phyloP scores from a whole-genome alignment of 2,888 invertebrate species.

The Mellilla xanthometata region DNA sequence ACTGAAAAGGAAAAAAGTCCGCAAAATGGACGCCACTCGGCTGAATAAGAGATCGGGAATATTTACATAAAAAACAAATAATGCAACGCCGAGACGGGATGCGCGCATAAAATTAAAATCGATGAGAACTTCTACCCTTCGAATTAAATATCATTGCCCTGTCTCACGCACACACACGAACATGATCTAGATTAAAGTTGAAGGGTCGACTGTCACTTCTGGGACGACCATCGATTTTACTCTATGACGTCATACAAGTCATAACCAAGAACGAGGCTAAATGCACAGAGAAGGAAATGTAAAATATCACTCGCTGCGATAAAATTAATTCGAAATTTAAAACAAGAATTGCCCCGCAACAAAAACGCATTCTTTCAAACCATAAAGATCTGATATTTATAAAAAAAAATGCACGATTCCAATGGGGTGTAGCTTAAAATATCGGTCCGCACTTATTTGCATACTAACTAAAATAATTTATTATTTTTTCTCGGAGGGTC shows the following conservation, averaged over 20 bases:
- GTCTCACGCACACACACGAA: conserved; percentile 61
- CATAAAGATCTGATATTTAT: conserved; percentile 67
- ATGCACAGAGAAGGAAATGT: background rate
- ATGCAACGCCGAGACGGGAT: conserved; percentile 74
- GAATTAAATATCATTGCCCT: conserved; percentile 79
- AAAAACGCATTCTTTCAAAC: conserved; percentile 54
- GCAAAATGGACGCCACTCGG: conserved; percentile 68
- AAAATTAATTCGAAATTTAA: conserved; percentile 33
- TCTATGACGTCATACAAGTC: conserved; percentile 18
- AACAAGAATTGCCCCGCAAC: conserved; percentile 24
- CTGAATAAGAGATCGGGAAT: conserved; percentile 70
- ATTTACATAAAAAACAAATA: conserved; percentile 83
- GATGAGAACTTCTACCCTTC: conserved; percentile 80
- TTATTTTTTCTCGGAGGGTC: conserved; percentile 80
- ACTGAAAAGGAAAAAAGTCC: conserved; percentile 60
- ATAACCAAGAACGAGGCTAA: conserved; percentile 3
- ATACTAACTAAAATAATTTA: conserved; percentile 83
- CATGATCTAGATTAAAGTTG: conserved; percentile 69
- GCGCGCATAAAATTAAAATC: conserved; percentile 83
- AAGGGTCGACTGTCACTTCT: conserved; percentile 51
- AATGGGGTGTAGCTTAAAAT: conserved; percentile 79
- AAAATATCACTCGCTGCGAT: background rate
- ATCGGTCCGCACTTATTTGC: conserved; percentile 78
- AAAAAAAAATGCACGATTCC: conserved; percentile 63
- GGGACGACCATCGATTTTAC: conserved; percentile 30